Conservation (phyloP, 2,797 vertebrate genomes). For the Syngnathus rostellatus region DNA sequence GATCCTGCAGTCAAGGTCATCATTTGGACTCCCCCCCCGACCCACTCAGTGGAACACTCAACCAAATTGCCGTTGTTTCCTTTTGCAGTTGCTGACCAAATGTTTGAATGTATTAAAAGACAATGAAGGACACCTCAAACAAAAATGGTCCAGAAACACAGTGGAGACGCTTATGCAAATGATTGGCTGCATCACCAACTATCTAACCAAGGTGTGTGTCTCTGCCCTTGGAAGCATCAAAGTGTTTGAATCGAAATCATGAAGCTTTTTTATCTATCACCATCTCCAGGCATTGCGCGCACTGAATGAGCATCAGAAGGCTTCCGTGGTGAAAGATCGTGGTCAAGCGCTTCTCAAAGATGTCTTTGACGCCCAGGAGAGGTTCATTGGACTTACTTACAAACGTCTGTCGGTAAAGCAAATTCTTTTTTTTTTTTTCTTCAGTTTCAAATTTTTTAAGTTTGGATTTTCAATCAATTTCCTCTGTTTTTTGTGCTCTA, state of each 20-base stretch:
- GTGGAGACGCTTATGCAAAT: constrained; percentile 80
- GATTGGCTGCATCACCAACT: constrained; percentile 83
- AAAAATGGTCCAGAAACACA: constrained; percentile 58
- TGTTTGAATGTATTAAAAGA: constrained; percentile 82
- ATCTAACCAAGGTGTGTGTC: constrained; percentile 76
- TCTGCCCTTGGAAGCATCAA: background rate
- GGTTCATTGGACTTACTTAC: constrained; percentile 14
- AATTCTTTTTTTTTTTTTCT: constrained; percentile 3
- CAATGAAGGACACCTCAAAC: constrained; percentile 65
- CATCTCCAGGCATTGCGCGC: constrained; percentile 69
- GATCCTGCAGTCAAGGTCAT: constrained; percentile 76
- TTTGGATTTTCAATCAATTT: background rate
- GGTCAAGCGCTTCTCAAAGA: constrained; percentile 76
- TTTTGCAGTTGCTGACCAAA: constrained; percentile 81
- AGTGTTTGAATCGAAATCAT: background rate
- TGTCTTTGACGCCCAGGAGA: constrained; percentile 43
- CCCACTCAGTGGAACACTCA: background rate
- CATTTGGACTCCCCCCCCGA: background rate
- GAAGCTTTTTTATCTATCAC: constrained; percentile 3
- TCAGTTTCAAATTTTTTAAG: background rate
- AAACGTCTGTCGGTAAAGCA: constrained; percentile 47
- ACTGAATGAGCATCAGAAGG: constrained; percentile 71
- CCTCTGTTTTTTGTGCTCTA: constrained; percentile 8
- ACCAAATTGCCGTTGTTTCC: constrained; percentile 6
- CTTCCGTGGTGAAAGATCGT: constrained; percentile 72